Evolutionary conservation across 2,888 invertebrate species (phyloP).

Genomic region (Anodontia alba): DNA sequence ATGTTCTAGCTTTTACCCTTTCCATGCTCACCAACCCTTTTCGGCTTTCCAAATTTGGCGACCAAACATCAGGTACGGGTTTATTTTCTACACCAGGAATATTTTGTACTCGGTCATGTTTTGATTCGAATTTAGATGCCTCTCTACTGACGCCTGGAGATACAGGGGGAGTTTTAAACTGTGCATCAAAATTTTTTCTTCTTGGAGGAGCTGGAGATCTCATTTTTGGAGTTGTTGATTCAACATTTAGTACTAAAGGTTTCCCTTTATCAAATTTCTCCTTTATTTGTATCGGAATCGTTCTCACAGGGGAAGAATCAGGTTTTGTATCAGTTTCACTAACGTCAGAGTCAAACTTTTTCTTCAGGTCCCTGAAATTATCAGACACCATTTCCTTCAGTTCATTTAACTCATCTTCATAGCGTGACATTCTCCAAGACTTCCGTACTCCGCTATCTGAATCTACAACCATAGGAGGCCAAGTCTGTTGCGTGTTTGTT

Average conservation of each 20-base stretch:
- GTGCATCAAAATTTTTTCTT: conserved; percentile 7
- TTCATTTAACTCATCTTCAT: conserved; percentile 73
- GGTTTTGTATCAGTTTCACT: conserved; percentile 65
- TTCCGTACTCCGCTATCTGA: conserved; percentile 58
- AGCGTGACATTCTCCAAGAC: conserved; percentile 67
- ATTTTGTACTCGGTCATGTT: conserved; percentile 1
- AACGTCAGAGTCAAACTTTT: conserved; percentile 70
- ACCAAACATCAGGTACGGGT: conserved; percentile 74
- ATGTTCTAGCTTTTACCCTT: conserved; percentile 77
- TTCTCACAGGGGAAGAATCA: conserved; percentile 51
- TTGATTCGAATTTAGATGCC: conserved; percentile 4
- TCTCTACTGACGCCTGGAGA: conserved; percentile 18
- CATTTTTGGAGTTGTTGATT: not conserved
- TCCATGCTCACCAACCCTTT: conserved; percentile 79
- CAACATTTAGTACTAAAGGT: conserved; percentile 2
- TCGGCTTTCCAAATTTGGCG: conserved; percentile 77
- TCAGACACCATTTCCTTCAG: conserved; percentile 70
- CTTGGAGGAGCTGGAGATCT: not conserved
- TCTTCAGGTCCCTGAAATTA: conserved; percentile 67
- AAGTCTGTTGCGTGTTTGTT: conserved; percentile 52
- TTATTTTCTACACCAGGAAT: conserved; percentile 11
- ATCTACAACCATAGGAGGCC: conserved; percentile 62
- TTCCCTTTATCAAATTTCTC: conserved; percentile 7
- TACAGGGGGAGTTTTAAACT: conserved; percentile 29
- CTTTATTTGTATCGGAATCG: conserved; percentile 1